Conservation (phyloP, 2,888 invertebrate species). For the Trissonchulus sp. region DNA sequence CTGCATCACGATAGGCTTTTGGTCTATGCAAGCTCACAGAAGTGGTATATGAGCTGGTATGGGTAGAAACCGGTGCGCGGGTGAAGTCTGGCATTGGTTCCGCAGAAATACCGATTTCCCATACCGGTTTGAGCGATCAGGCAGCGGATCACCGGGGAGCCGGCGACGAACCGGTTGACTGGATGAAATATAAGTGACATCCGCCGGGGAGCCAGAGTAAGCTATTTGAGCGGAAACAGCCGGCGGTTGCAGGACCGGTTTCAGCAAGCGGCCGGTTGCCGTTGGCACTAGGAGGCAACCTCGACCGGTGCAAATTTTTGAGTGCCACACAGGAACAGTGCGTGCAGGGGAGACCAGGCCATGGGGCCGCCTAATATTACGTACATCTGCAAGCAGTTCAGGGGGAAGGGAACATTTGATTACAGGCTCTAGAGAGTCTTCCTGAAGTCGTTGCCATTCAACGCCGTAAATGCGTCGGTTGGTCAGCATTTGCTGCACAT, state of each 20-base stretch:
- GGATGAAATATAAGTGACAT: not conserved
- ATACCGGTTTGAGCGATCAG: too few relatives aligned
- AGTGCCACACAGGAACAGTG: not conserved
- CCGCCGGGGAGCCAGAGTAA: too few relatives aligned
- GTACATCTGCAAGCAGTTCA: conserved; percentile 45
- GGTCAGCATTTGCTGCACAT: conserved; percentile 46
- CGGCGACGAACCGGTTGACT: not conserved
- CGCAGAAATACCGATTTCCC: too few relatives aligned
- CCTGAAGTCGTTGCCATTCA: conserved; percentile 32
- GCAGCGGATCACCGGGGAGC: not conserved
- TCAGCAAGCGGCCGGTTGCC: too few relatives aligned
- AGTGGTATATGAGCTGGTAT: too few relatives aligned
- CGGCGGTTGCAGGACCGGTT: too few relatives aligned
- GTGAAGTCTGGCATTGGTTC: too few relatives aligned
- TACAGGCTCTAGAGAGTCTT: conserved; percentile 42
- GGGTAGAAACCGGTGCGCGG: too few relatives aligned
- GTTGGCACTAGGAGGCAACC: not conserved
- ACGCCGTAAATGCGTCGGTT: conserved; percentile 46
- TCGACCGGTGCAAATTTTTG: not conserved
- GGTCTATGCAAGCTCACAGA: too few relatives aligned
- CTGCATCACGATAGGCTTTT: too few relatives aligned
- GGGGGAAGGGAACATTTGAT: conserved; percentile 47
- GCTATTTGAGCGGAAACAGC: too few relatives aligned
- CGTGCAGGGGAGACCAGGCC: too few relatives aligned
- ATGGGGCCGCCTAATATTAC: conserved; percentile 17